Percentiles rank a stretch among this genome's conserved stretches.
These are phyloP conservation scores for Labeo calbasu DNA, from an alignment of 2,797 vertebrate genomes.

Conservation along the genomic window DNA sequence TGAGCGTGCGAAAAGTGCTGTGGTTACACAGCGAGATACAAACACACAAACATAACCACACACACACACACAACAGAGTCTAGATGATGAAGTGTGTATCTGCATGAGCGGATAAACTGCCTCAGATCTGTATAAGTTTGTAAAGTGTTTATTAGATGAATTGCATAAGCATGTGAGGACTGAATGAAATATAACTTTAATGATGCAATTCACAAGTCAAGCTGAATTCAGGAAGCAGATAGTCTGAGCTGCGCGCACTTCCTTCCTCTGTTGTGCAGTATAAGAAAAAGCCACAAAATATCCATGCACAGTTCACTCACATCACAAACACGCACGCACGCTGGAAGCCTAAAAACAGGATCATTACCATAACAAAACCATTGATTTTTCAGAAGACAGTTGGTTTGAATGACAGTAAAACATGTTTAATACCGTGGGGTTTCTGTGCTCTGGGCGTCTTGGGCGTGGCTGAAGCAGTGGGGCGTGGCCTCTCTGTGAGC, in stretches of 20 bases:
- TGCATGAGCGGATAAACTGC: neutral
- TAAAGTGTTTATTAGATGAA: neutral
- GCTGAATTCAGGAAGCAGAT: slow-evolving; percentile 63
- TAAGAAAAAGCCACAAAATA: slow-evolving; percentile 18
- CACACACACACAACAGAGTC: slow-evolving; percentile 47
- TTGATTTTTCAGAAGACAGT: neutral
- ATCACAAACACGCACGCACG: neutral
- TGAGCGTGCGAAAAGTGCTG: slow-evolving; percentile 54
- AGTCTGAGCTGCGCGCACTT: slow-evolving; percentile 64
- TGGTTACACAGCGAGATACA: slow-evolving; percentile 58
- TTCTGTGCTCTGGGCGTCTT: slow-evolving; percentile 80
- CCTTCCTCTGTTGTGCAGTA: slow-evolving; percentile 69
- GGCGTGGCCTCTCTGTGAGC: slow-evolving; percentile 77
- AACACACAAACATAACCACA: slow-evolving; percentile 22
- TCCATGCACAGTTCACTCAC: neutral
- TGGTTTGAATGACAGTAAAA: slow-evolving; percentile 33
- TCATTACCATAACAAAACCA: neutral
- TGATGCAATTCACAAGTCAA: neutral
- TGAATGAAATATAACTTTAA: neutral
- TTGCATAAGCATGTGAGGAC: neutral
- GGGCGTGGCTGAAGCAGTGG: slow-evolving; percentile 71
- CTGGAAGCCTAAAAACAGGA: neutral
- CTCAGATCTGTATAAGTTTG: neutral
- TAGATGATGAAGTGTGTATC: neutral
- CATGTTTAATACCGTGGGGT: slow-evolving; percentile 81